Evolutionary conservation across 2,888 invertebrate species (phyloP).

Genomic region (Sabatieria punctata): DNA sequence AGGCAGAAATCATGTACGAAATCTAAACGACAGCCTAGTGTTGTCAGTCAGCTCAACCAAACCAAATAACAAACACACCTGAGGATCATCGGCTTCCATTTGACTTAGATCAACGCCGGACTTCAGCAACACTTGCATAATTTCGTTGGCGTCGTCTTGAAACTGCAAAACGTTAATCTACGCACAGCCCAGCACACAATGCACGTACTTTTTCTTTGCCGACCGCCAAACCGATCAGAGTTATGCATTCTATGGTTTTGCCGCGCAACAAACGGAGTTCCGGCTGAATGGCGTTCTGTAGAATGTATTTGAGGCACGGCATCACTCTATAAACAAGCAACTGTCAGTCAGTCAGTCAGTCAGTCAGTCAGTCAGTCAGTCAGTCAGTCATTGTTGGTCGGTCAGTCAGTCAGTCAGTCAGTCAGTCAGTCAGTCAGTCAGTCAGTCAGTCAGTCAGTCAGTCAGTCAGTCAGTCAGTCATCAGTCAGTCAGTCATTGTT

Average conservation of each 20-base stretch:
- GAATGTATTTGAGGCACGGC: constrained; percentile 89
- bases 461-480: no score
- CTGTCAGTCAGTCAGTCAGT: not conserved
- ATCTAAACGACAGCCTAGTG: constrained; percentile 40
- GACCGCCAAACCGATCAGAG: constrained; percentile 64
- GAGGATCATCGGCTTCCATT: constrained; percentile 61
- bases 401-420: no score
- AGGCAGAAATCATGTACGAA: constrained; percentile 91
- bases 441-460: no score
- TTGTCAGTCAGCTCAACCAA: constrained; percentile 6
- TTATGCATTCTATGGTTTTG: constrained; percentile 97
- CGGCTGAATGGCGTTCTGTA: constrained; percentile 61
- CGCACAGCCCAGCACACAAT: no score
- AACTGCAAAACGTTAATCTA: no score
- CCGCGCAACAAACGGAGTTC: constrained; percentile 68
- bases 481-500: no score
- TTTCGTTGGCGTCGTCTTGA: constrained; percentile 71
- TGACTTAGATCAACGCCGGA: constrained; percentile 63
- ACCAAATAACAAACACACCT: constrained; percentile 10
- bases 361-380: constrained; percentile 4
- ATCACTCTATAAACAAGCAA: constrained; percentile 43
- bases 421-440: no score
- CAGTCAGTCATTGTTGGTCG: not conserved
- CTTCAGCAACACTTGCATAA: constrained; percentile 81
- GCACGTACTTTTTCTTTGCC: constrained; percentile 36